Evolutionary conservation across 1,140 invertebrate species (phyloP).

Genomic region (Drosophila bipectinata): DNA sequence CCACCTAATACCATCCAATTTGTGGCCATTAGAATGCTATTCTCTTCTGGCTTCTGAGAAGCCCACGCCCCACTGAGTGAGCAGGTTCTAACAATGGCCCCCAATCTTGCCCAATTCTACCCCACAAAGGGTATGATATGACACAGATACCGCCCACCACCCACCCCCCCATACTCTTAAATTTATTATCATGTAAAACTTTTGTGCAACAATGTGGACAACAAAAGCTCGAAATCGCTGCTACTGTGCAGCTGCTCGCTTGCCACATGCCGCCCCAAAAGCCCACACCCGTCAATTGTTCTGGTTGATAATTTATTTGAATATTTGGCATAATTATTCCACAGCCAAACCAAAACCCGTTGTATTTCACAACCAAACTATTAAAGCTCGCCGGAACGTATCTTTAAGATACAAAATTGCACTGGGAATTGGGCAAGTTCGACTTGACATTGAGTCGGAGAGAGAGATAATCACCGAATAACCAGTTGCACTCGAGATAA

Average conservation of each 20-base stretch:
- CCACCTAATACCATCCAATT: constrained; percentile 11
- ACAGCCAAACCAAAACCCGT: constrained; percentile 22
- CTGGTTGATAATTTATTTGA: constrained; percentile 80
- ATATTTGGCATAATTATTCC: constrained; percentile 73
- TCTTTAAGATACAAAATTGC: constrained; percentile 58
- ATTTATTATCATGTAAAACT: constrained; percentile 78
- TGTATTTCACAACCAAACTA: constrained; percentile 49
- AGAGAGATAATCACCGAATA: constrained; percentile 45
- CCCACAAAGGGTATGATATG: constrained; percentile 10
- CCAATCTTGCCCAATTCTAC: constrained; percentile 3
- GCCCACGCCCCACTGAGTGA: constrained; percentile 10
- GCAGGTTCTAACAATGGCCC: constrained; percentile 10
- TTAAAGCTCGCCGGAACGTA: constrained; percentile 25
- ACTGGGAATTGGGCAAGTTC: constrained; percentile 38
- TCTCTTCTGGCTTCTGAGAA: constrained; percentile 13
- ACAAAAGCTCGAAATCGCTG: constrained; percentile 54
- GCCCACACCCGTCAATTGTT: constrained; percentile 50
- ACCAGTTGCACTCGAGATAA: constrained; percentile 30
- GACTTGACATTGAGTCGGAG: constrained; percentile 55
- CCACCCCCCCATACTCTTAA: not conserved
- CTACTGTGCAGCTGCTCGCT: constrained; percentile 66
- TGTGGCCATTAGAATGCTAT: not conserved
- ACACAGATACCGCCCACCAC: constrained; percentile 39
- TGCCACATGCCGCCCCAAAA: not conserved
- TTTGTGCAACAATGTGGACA: constrained; percentile 70